Evolutionary conservation across 2,797 vertebrate genomes (phyloP).

Genomic region (Avahi laniger): DNA sequence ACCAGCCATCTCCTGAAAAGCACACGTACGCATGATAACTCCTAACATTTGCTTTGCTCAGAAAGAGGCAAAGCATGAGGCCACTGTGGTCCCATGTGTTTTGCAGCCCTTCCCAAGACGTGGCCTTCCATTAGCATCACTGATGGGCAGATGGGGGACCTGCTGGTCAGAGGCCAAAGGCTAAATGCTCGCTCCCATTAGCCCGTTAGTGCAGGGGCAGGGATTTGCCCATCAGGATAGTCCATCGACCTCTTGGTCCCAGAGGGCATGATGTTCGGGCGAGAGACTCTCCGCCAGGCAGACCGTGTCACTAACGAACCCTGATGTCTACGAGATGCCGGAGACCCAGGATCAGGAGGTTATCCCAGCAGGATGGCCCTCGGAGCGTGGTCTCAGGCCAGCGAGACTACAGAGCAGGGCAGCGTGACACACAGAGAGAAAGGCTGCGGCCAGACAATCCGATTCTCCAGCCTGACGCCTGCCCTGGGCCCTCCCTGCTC

Average conservation of each 20-base stretch:
- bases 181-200: background rate
- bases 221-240: background rate
- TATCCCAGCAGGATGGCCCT: background rate
- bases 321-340: background rate
- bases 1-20: background rate
- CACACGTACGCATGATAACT: rapidly evolving
- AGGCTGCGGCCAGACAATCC: no score
- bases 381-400: background rate
- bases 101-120: background rate
- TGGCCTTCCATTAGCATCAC: background rate
- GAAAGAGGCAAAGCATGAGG: background rate
- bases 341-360: background rate
- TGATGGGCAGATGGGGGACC: background rate
- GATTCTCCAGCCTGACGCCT: background rate
- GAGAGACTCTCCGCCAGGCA: background rate
- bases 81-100: background rate
- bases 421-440: background rate
- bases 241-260: constrained; percentile 4
- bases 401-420: background rate
- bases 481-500: background rate
- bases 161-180: background rate
- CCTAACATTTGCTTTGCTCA: background rate
- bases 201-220: background rate
- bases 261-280: background rate
- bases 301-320: background rate